Conservation (phyloP, 2,888 invertebrate genomes). For the Ariolimax columbianus region DNA sequence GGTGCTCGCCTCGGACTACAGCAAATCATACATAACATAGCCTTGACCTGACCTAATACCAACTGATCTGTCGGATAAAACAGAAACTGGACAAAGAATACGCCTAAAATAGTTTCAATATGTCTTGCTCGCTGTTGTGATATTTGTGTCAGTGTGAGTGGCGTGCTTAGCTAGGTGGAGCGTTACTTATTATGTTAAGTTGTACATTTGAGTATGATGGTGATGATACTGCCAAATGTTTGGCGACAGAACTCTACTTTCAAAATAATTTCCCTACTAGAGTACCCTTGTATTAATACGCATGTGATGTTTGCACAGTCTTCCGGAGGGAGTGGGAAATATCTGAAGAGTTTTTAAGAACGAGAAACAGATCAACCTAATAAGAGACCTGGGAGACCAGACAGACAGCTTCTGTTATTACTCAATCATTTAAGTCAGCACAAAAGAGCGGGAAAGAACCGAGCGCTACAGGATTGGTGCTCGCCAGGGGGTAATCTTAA, state of each 20-base stretch:
- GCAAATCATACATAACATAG: conserved; percentile 2
- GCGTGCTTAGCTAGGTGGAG: too few species aligned
- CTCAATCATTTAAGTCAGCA: background rate
- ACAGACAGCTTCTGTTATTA: background rate
- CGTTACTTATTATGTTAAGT: too few species aligned
- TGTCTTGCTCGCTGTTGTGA: background rate
- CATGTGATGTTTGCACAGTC: background rate
- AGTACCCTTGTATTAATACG: background rate
- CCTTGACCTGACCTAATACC: too few species aligned
- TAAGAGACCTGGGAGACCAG: background rate
- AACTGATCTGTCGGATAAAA: background rate
- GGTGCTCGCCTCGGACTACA: background rate
- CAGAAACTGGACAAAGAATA: background rate
- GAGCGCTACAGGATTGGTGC: background rate
- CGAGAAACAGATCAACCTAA: background rate
- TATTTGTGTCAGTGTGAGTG: too few species aligned
- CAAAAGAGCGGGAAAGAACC: background rate
- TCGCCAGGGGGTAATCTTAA: background rate
- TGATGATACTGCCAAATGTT: background rate
- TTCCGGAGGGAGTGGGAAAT: background rate
- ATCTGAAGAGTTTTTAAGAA: background rate
- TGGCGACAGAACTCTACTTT: background rate
- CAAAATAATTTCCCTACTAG: background rate
- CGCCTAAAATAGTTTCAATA: background rate
- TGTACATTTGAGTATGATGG: background rate